Percentiles rank a stretch among this genome's conserved stretches.
phyloP scores from a whole-genome alignment of 2,888 invertebrate species.

The Chrysotoxum bicinctum region DNA sequence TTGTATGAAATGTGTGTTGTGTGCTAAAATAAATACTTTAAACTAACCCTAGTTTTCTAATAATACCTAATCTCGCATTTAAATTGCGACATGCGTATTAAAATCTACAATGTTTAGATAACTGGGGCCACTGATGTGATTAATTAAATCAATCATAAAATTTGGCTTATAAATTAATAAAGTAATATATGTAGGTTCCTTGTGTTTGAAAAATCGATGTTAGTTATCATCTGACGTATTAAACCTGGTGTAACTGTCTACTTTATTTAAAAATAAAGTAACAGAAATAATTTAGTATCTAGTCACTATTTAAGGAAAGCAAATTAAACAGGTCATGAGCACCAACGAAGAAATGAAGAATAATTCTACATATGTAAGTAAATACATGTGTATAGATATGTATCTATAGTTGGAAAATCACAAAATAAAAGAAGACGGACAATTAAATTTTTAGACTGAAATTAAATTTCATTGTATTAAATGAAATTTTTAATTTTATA shows the following conservation, averaged over 20 bases:
- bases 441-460: no score
- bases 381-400: no score
- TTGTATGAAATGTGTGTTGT: neutral
- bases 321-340: neutral
- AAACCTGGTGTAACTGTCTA: neutral
- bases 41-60: conserved; percentile 20
- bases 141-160: neutral
- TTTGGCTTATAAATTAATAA: neutral
- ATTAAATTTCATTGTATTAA: no score
- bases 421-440: no score
- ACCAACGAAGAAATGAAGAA: neutral
- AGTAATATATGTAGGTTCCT: neutral
- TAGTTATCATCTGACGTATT: neutral
- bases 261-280: neutral
- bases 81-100: conserved; percentile 44
- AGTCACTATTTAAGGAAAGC: neutral
- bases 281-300: neutral
- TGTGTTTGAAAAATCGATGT: neutral
- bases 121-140: neutral
- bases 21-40: neutral
- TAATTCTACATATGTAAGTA: neutral
- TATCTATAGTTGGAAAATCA: no score
- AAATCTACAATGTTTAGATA: conserved; percentile 6
- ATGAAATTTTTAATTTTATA: no score
- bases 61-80: conserved; percentile 25